Conservation (phyloP, 2,797 vertebrate genomes). For the Lepus oiostolus region DNA sequence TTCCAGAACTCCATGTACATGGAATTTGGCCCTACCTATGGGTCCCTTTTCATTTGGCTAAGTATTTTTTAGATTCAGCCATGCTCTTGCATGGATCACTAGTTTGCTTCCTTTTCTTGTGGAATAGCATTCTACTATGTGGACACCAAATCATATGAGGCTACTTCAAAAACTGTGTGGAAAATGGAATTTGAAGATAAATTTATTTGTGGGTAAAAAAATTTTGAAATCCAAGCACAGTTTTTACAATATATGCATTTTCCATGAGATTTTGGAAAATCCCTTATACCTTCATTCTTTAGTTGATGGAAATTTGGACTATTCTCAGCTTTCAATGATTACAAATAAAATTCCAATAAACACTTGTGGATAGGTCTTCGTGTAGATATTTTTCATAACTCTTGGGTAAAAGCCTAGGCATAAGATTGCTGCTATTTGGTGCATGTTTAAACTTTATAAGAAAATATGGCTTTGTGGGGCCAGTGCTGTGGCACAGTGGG, state of each 20-base stretch:
- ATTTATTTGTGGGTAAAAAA: no score
- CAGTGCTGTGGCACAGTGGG: no score
- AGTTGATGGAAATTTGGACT: not conserved
- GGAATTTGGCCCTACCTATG: not conserved
- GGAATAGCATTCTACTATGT: not conserved
- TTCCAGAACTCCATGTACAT: not conserved
- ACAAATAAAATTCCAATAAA: not conserved
- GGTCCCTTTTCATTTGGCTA: not conserved
- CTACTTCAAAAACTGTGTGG: no score
- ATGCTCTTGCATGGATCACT: not conserved
- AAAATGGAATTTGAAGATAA: no score
- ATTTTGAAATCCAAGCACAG: no score
- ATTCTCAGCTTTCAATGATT: not conserved
- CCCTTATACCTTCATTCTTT: not conserved
- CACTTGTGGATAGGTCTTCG: not conserved
- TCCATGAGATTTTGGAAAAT: no score
- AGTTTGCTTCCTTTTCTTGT: not conserved
- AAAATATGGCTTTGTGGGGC: not conserved
- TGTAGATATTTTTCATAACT: not conserved
- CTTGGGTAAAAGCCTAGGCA: not conserved
- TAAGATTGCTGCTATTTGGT: not conserved
- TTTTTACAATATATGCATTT: no score
- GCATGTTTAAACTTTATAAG: not conserved
- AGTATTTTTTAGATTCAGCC: not conserved
- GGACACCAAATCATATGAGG: not conserved